Conservation (phyloP, 1,140 invertebrate species). For the Gonioctena quinquepunctata region DNA sequence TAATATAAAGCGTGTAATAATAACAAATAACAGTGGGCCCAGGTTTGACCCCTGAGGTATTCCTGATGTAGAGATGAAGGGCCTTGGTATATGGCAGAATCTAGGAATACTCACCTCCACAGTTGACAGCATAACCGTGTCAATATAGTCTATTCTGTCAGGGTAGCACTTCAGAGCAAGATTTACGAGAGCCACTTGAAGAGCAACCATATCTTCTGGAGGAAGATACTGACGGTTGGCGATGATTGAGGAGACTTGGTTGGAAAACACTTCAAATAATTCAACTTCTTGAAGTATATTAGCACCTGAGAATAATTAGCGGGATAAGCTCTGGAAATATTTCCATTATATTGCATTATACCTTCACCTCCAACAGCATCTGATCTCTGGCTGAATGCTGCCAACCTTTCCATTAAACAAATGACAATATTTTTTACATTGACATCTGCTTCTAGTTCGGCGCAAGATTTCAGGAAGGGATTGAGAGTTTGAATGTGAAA, state of each 20-base stretch:
- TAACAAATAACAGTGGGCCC: no score
- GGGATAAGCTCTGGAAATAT: neutral
- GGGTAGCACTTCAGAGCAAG: constrained; percentile 96
- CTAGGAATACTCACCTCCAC: constrained; percentile 62
- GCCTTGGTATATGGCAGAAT: no score
- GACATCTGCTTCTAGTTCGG: constrained; percentile 91
- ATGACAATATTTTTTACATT: constrained; percentile 99
- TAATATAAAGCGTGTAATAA: no score
- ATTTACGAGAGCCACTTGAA: constrained; percentile 95
- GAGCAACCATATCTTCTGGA: constrained; percentile 91
- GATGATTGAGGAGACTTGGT: constrained; percentile 94
- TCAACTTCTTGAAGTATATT: constrained; percentile 71
- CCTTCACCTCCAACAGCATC: constrained; percentile 54
- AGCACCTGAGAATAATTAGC: constrained; percentile 26
- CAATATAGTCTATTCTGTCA: constrained; percentile 91
- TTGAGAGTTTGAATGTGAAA: constrained; percentile 96
- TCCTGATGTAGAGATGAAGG: no score
- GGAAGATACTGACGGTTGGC: constrained; percentile 92
- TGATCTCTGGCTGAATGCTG: constrained; percentile 77
- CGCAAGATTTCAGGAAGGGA: constrained; percentile 95
- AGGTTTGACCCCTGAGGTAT: no score
- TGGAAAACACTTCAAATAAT: constrained; percentile 98
- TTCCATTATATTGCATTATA: constrained; percentile 1
- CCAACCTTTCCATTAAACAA: constrained; percentile 91
- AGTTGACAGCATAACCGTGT: constrained; percentile 92